Conservation (phyloP, 2,797 vertebrate genomes). For the Sebastes oblongus region DNA sequence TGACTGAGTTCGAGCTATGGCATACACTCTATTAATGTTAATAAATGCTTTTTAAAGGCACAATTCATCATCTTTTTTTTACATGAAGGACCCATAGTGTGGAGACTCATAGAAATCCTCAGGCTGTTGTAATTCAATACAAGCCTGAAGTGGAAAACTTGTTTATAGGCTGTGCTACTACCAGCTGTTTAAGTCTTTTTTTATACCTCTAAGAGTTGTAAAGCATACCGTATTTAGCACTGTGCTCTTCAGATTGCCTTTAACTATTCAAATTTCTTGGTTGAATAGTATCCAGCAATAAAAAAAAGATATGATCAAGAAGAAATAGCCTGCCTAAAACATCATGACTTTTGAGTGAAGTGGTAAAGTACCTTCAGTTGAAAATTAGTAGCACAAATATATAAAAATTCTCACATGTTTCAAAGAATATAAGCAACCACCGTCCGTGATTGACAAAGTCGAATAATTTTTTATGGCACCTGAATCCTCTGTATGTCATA, state of each 20-base stretch:
- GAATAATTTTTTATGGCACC: neutral
- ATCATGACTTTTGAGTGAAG: neutral
- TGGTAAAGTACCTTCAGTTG: neutral
- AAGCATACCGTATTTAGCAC: neutral
- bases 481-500: neutral
- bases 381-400: neutral
- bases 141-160: neutral
- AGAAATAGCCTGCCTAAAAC: neutral
- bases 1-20: neutral
- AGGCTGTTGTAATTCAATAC: neutral
- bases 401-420: neutral
- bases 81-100: neutral
- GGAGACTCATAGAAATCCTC: neutral
- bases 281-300: slow-evolving; percentile 15
- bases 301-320: neutral
- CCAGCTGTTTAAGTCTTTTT: neutral
- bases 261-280: neutral
- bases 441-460: neutral
- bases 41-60: neutral
- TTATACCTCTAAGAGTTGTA: neutral
- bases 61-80: neutral
- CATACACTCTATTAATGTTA: neutral
- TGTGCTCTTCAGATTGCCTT: neutral
- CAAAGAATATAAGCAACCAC: too few relatives aligned
- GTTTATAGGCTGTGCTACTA: neutral